Conservation (phyloP, 2,797 vertebrate genomes). For the Gymnodraco acuticeps region DNA sequence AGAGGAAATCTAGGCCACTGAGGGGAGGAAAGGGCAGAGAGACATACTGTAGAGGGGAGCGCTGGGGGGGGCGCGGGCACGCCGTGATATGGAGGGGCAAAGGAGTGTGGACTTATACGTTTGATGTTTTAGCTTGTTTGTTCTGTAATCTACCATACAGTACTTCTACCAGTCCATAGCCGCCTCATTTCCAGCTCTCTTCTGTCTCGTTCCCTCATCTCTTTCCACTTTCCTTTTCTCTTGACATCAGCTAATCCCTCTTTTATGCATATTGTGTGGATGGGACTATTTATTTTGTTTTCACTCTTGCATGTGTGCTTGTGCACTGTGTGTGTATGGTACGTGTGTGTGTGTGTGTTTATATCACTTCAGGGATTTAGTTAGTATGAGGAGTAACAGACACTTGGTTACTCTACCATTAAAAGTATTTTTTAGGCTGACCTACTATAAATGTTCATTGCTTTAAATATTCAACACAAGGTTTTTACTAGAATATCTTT, state of each 20-base stretch:
- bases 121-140: conserved; percentile 19
- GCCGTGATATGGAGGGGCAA: neutral
- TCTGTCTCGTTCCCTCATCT: conserved; percentile 24
- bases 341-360: conserved; percentile 16
- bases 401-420: conserved; percentile 33
- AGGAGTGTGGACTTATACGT: conserved; percentile 18
- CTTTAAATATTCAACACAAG: conserved; percentile 34
- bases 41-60: neutral
- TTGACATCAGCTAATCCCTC: conserved; percentile 51
- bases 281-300: conserved; percentile 16
- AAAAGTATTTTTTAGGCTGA: conserved; percentile 35
- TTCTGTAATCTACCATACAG: conserved; percentile 13
- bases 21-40: conserved; percentile 41
- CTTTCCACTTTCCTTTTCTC: conserved; percentile 25
- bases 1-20: conserved; percentile 63
- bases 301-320: neutral
- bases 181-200: conserved; percentile 10
- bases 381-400: conserved; percentile 48
- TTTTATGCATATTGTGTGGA: conserved; percentile 50
- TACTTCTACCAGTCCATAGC: conserved; percentile 1
- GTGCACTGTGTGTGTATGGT: conserved; percentile 13
- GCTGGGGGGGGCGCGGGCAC: neutral
- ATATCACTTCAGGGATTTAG: conserved; percentile 30
- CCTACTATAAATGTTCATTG: conserved; percentile 24
- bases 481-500: conserved; percentile 9